Evolutionary conservation across 2,113 vertebrate species (phyloP).

Genomic region (Eublepharis macularius): DNA sequence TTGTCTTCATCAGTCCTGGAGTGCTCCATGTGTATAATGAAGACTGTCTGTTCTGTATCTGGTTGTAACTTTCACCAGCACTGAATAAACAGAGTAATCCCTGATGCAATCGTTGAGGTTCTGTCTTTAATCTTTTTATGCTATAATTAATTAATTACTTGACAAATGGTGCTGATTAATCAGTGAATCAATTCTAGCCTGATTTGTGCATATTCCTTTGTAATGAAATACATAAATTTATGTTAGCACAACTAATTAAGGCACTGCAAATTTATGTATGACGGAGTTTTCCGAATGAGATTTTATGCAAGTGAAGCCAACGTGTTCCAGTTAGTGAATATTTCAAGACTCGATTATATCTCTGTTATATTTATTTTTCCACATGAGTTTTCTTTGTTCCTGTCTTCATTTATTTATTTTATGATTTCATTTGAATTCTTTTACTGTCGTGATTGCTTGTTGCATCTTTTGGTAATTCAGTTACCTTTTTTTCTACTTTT

Average conservation of each 20-base stretch:
- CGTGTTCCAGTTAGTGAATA: background rate
- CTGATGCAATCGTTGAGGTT: background rate
- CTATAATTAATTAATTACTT: background rate
- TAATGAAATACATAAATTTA: background rate
- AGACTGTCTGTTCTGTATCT: background rate
- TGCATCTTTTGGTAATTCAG: background rate
- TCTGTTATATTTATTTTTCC: background rate
- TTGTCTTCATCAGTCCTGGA: background rate
- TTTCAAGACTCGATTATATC: background rate
- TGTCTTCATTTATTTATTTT: conserved; percentile 6
- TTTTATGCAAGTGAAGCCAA: background rate
- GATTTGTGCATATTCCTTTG: background rate
- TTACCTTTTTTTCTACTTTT: background rate
- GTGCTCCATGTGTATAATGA: background rate
- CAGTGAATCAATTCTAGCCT: background rate
- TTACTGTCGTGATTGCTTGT: conserved; percentile 9
- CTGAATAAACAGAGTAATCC: background rate
- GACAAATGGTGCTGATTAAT: background rate
- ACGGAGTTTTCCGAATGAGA: background rate
- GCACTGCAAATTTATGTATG: background rate
- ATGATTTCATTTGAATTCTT: background rate
- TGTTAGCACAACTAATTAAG: background rate
- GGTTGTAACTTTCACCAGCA: background rate
- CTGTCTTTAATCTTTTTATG: background rate
- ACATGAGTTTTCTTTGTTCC: background rate